Conservation (phyloP, 2,888 invertebrate genomes). For the Drosophila lutescens region DNA sequence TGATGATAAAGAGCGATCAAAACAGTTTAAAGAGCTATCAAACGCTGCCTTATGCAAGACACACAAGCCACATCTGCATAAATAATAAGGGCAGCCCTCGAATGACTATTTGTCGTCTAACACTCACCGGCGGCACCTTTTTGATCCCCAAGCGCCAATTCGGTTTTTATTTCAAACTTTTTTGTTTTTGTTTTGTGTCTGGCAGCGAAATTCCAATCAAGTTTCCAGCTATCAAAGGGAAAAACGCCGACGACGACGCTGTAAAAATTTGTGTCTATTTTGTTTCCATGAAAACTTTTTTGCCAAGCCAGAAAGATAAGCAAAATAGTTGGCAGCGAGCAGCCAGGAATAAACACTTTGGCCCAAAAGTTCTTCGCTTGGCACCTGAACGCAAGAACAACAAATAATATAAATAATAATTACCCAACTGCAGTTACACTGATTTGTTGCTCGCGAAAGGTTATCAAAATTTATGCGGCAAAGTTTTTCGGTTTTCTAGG, state of each 20-base stretch:
- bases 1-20: conserved; percentile 57
- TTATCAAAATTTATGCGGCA: conserved; percentile 66
- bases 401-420: conserved; percentile 48
- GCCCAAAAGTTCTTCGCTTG: conserved; percentile 32
- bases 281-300: conserved; percentile 47
- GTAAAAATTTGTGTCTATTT: conserved; percentile 69
- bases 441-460: conserved; percentile 45
- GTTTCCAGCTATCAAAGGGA: conserved; percentile 62
- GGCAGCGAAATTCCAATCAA: conserved; percentile 73
- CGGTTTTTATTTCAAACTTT: conserved; percentile 51
- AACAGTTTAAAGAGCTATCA: conserved; percentile 67
- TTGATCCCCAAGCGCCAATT: conserved; percentile 72
- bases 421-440: conserved; percentile 49
- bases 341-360: conserved; percentile 13
- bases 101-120: conserved; percentile 66
- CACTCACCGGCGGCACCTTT: conserved; percentile 68
- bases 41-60: conserved; percentile 60
- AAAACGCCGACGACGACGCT: conserved; percentile 62
- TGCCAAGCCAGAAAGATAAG: conserved; percentile 38
- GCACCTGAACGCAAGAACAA: conserved; percentile 30
- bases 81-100: conserved; percentile 56
- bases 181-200: conserved; percentile 35
- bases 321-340: conserved; percentile 35
- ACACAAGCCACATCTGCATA: conserved; percentile 65
- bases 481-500: conserved; percentile 55